Percentiles rank a stretch among this genome's conserved stretches.
Conservation (phyloP, 1,140 invertebrate genomes). For the Whitmania pigra region DNA sequence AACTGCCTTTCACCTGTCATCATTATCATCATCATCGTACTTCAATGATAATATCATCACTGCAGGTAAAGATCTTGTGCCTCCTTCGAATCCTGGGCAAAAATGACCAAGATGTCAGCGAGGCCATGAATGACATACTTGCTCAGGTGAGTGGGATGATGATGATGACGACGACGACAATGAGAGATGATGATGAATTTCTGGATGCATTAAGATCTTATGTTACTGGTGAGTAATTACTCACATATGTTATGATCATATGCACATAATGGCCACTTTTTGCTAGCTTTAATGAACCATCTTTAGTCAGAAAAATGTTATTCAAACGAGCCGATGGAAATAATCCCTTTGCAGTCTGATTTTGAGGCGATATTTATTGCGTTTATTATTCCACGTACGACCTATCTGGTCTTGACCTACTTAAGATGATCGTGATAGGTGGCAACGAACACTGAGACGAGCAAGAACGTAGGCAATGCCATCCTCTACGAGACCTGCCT, state of each 20-base stretch:
- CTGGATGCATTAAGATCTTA: too few relatives aligned
- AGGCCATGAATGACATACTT: slow-evolving; percentile 98
- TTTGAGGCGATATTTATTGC: too few relatives aligned
- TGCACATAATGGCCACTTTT: too few relatives aligned
- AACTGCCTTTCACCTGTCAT: neutral
- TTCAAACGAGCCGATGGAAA: too few relatives aligned
- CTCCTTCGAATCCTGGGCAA: slow-evolving; percentile 83
- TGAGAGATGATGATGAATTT: too few relatives aligned
- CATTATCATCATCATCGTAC: neutral
- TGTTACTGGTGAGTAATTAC: too few relatives aligned
- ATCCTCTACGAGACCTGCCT: slow-evolving; percentile 93
- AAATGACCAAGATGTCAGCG: slow-evolving; percentile 88
- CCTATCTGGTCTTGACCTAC: too few relatives aligned
- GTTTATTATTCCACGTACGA: too few relatives aligned
- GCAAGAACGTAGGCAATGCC: slow-evolving; percentile 95
- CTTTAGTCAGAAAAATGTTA: too few relatives aligned
- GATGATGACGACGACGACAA: neutral
- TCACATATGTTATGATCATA: too few relatives aligned
- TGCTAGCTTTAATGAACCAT: too few relatives aligned
- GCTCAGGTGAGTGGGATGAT: slow-evolving; percentile 56
- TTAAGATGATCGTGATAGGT: slow-evolving; percentile 45
- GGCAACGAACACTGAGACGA: slow-evolving; percentile 92
- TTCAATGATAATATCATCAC: neutral
- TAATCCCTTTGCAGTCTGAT: too few relatives aligned
- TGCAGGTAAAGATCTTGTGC: slow-evolving; percentile 84